phyloP scores from a whole-genome alignment of 2,797 vertebrate genomes.

The Acipenser ruthenus region DNA sequence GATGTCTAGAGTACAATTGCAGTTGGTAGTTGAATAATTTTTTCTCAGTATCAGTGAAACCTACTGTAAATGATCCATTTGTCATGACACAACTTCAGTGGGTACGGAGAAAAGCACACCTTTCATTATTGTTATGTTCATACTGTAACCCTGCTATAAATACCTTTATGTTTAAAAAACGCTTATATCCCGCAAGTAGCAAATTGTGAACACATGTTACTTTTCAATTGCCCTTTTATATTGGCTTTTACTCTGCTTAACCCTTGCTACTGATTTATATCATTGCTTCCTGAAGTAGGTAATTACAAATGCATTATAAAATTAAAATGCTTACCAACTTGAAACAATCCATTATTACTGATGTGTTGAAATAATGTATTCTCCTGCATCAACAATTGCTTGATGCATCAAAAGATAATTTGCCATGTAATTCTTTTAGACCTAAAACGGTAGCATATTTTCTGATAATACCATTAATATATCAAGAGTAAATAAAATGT shows the following conservation, averaged over 20 bases:
- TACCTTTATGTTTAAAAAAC: constrained; percentile 10
- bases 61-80: no score
- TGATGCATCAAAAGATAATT: constrained; percentile 69
- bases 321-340: constrained; percentile 53
- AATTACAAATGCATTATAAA: constrained; percentile 58
- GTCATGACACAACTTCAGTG: no score
- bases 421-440: constrained; percentile 69
- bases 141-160: neutral
- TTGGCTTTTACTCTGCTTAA: constrained; percentile 30
- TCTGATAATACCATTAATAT: constrained; percentile 65
- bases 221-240: constrained; percentile 28
- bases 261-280: constrained; percentile 39
- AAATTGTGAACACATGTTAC: constrained; percentile 18
- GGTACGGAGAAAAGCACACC: no score
- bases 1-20: no score
- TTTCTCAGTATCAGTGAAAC: no score
- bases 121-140: neutral
- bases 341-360: constrained; percentile 54
- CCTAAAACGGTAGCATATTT: constrained; percentile 51
- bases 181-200: constrained; percentile 24
- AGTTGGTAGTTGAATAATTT: no score
- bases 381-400: constrained; percentile 54
- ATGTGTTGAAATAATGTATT: constrained; percentile 66
- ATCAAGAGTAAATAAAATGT: constrained; percentile 86
- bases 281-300: constrained; percentile 43